phyloP scores from a whole-genome alignment of 2,797 vertebrate genomes.

The Lateolabrax maculatus region DNA sequence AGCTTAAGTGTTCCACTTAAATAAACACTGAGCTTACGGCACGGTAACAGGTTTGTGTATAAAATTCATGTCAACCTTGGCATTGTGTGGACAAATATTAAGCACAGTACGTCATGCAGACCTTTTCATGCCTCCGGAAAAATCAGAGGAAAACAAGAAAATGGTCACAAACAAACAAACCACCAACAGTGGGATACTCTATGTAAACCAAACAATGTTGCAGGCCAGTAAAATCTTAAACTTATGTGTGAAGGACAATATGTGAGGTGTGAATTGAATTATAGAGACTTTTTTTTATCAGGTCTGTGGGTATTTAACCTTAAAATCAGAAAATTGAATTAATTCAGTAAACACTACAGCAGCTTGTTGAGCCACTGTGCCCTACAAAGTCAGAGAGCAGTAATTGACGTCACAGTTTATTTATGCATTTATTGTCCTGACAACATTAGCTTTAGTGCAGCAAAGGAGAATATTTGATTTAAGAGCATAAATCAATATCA shows the following conservation, averaged over 20 bases:
- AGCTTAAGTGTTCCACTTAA: constrained; percentile 9
- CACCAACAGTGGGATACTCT: not conserved
- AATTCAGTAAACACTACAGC: not conserved
- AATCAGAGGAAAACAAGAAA: not conserved
- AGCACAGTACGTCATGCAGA: too few species aligned
- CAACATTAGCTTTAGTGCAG: not conserved
- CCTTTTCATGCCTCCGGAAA: not conserved
- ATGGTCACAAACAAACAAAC: not conserved
- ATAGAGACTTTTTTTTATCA: not conserved
- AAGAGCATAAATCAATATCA: not conserved
- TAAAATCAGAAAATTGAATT: constrained; percentile 4
- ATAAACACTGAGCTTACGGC: not conserved
- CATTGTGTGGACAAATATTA: not conserved
- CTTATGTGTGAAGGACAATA: not conserved
- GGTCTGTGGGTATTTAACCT: not conserved
- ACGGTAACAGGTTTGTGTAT: not conserved
- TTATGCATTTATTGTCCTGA: not conserved
- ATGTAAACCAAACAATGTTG: not conserved
- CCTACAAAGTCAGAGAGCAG: not conserved
- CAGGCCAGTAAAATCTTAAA: not conserved
- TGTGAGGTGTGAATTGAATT: not conserved
- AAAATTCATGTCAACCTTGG: not conserved
- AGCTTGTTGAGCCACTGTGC: not conserved
- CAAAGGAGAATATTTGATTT: not conserved
- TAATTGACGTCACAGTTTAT: not conserved